These are phyloP conservation scores for Chrysotoxum bicinctum DNA, from an alignment of 2,888 invertebrate genomes.

Conservation along the genomic window DNA sequence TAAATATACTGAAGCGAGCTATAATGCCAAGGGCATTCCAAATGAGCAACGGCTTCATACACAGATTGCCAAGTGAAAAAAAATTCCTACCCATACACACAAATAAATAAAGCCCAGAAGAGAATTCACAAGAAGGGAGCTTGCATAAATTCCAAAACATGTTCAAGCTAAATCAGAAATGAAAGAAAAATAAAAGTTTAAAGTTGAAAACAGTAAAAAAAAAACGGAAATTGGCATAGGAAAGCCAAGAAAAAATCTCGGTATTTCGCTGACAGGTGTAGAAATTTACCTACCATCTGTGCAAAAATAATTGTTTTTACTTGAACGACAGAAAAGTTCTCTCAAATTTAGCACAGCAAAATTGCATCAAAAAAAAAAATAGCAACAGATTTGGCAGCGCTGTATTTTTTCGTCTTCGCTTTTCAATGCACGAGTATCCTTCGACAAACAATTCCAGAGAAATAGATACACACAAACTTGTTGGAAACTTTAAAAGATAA, in stretches of 20 bases:
- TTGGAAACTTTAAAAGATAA: conserved; percentile 31
- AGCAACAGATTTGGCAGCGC: not conserved
- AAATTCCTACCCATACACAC: not conserved
- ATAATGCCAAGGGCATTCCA: conserved; percentile 50
- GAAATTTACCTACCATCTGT: conserved; percentile 59
- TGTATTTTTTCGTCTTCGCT: conserved; percentile 24
- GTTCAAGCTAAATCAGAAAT: conserved; percentile 13
- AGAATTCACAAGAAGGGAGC: not conserved
- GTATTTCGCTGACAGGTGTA: conserved; percentile 66
- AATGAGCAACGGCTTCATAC: conserved; percentile 42
- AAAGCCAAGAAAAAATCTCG: conserved; percentile 52
- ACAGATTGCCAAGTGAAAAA: conserved; percentile 23
- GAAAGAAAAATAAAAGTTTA: conserved; percentile 9
- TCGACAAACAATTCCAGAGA: not conserved
- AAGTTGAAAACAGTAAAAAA: not conserved
- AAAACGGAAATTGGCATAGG: conserved; percentile 64
- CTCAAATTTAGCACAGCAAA: conserved; percentile 8
- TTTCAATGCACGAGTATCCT: conserved; percentile 25
- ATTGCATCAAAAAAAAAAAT: not conserved
- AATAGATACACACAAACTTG: conserved; percentile 14
- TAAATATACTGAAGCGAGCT: conserved; percentile 11
- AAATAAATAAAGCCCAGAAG: not conserved
- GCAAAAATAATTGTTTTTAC: conserved; percentile 59
- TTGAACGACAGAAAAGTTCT: conserved; percentile 5
- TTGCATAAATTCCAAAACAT: conserved; percentile 18